These are phyloP conservation scores for Elysia crispata DNA, from an alignment of 2,888 invertebrate genomes.

Conservation along the genomic window DNA sequence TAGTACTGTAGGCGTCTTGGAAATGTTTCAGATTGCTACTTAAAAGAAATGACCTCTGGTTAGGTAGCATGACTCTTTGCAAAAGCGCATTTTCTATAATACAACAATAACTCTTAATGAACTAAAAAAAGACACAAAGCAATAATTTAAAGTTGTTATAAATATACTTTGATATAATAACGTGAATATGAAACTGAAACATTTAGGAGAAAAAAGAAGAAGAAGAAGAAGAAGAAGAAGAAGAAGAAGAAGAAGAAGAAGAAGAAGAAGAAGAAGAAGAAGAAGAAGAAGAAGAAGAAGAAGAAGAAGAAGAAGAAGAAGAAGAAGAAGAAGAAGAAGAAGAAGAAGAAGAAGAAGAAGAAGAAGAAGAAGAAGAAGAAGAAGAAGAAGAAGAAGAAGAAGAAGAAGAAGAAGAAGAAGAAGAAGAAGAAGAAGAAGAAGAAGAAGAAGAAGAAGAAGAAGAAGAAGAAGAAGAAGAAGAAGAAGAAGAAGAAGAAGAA, in stretches of 20 bases:
- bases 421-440: not conserved
- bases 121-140: no score
- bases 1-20: no score
- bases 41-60: no score
- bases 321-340: not conserved
- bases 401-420: constrained; percentile 17
- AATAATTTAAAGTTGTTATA: no score
- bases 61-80: no score
- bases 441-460: not conserved
- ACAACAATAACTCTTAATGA: no score
- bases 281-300: not conserved
- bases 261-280: not conserved
- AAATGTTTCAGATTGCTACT: no score
- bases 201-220: constrained; percentile 20
- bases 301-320: not conserved
- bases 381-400: not conserved
- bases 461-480: not conserved
- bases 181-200: no score
- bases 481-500: not conserved
- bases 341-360: not conserved
- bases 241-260: not conserved
- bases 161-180: no score
- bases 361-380: not conserved
- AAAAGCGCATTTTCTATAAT: no score
- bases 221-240: not conserved